These are phyloP conservation scores for Selene dorsalis DNA, from an alignment of 2,797 vertebrate species.

Conservation along the genomic window DNA sequence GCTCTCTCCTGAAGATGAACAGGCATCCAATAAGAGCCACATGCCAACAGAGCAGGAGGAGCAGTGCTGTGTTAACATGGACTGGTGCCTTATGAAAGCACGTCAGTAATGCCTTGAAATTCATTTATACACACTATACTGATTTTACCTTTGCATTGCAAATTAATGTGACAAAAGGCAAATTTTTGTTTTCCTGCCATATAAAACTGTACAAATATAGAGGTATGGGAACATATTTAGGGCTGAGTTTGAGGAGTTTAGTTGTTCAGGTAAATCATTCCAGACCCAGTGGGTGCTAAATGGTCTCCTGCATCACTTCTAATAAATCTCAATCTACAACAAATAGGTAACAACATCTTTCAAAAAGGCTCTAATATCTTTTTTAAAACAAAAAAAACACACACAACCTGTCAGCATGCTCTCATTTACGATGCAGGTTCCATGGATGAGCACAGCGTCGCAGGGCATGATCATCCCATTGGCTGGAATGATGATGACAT, in stretches of 20 bases:
- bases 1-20: conserved; percentile 88
- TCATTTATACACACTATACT: background rate
- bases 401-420: conserved; percentile 95
- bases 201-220: no score
- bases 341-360: no score
- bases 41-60: background rate
- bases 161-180: no score
- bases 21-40: background rate
- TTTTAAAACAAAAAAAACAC: no score
- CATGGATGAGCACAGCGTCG: conserved; percentile 91
- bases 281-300: background rate
- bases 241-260: background rate
- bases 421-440: conserved; percentile 97
- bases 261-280: background rate
- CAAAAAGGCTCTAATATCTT: background rate
- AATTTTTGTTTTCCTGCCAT: no score
- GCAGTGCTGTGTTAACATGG: background rate
- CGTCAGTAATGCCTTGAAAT: background rate
- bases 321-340: background rate
- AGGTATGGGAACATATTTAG: background rate
- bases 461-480: conserved; percentile 97
- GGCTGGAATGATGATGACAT: conserved; percentile 91
- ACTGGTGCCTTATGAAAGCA: background rate
- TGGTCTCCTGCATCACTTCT: background rate
- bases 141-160: no score